phyloP scores from a whole-genome alignment of 1,140 invertebrate species.

The Lamellibrachia luymesi region DNA sequence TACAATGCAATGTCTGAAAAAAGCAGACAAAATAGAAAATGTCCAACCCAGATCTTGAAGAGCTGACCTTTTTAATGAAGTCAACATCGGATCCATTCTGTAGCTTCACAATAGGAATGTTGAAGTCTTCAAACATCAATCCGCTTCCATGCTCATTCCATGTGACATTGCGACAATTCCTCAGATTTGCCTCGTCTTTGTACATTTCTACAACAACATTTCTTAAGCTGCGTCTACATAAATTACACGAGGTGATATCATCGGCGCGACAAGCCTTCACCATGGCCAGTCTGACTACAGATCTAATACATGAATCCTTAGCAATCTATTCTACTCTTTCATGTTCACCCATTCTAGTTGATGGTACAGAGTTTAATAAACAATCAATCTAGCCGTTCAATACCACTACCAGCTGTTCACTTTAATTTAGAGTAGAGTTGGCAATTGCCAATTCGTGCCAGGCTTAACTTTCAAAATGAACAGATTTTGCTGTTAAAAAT shows the following conservation, averaged over 20 bases:
- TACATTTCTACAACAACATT: slow-evolving; percentile 36
- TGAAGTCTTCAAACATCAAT: slow-evolving; percentile 74
- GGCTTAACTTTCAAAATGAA: no score
- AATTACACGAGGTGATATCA: neutral
- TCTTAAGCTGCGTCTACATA: slow-evolving; percentile 8
- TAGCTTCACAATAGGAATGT: slow-evolving; percentile 81
- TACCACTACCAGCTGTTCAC: no score
- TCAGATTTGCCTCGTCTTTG: slow-evolving; percentile 32
- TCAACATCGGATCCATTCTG: slow-evolving; percentile 62
- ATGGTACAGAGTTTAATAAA: no score
- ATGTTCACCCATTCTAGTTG: no score
- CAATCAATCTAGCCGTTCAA: no score
- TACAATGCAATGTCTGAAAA: neutral
- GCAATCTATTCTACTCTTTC: no score
- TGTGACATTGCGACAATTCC: slow-evolving; percentile 35
- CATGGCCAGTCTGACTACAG: no score
- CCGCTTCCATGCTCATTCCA: slow-evolving; percentile 81
- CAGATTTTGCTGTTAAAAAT: no score
- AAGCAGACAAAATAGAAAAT: neutral
- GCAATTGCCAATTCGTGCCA: no score
- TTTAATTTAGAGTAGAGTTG: no score
- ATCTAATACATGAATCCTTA: no score
- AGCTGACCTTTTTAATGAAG: slow-evolving; percentile 55
- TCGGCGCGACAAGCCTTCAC: no score
- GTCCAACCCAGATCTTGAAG: neutral